Conservation (phyloP, 2,797 vertebrate species). For the Eurystomus glaucurus region DNA sequence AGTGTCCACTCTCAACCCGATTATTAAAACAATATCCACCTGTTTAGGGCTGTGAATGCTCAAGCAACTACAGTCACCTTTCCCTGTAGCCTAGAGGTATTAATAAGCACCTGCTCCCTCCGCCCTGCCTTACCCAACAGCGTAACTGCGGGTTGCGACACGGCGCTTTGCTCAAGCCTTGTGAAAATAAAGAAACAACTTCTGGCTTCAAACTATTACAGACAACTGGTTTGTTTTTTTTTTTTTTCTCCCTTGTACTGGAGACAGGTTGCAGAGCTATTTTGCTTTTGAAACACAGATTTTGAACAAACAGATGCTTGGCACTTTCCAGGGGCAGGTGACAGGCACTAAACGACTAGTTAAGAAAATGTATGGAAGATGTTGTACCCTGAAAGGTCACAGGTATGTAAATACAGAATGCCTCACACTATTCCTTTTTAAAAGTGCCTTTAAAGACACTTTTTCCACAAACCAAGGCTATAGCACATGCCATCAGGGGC, state of each 20-base stretch:
- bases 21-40: slow-evolving; percentile 61
- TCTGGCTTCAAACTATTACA: not conserved
- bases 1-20: not conserved
- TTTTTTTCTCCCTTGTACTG: not conserved
- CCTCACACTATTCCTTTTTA: not conserved
- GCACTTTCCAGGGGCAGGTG: not conserved
- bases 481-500: not conserved
- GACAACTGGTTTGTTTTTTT: not conserved
- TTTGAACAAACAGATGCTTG: not conserved
- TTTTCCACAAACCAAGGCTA: not conserved
- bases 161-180: slow-evolving; percentile 34
- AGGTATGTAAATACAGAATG: not conserved
- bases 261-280: not conserved
- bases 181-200: slow-evolving; percentile 54
- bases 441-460: not conserved
- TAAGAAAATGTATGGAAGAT: not conserved
- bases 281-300: not conserved
- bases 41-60: slow-evolving; percentile 5
- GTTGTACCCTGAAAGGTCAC: not conserved
- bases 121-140: slow-evolving; percentile 72
- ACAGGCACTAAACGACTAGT: not conserved
- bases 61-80: slow-evolving; percentile 55
- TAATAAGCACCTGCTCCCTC: slow-evolving; percentile 77
- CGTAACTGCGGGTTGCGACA: slow-evolving; percentile 71
- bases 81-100: slow-evolving; percentile 80